These are phyloP conservation scores for Tuta absoluta DNA, from an alignment of 2,888 invertebrate species.

Conservation along the genomic window DNA sequence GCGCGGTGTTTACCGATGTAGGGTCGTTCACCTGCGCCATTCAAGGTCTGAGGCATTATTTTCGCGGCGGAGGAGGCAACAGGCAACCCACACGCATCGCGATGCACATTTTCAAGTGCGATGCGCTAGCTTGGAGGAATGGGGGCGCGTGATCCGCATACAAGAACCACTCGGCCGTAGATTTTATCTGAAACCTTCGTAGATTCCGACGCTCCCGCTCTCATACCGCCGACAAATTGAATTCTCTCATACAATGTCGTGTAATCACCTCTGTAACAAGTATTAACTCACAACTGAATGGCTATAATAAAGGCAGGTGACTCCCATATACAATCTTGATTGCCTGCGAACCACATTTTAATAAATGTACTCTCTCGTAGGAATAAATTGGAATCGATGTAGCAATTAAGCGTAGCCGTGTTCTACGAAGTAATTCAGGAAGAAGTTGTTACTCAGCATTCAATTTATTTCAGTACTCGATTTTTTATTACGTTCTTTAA, in stretches of 20 bases:
- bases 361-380: constrained; percentile 22
- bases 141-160: constrained; percentile 75
- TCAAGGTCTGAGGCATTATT: constrained; percentile 68
- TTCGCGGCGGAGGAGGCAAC: constrained; percentile 60
- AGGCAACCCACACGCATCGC: constrained; percentile 62
- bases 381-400: constrained; percentile 32
- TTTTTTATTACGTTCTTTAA: constrained; percentile 1
- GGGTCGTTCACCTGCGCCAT: constrained; percentile 69
- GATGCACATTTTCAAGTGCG: constrained; percentile 71
- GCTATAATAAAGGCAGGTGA: constrained; percentile 40
- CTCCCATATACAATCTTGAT: constrained; percentile 30
- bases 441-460: constrained; percentile 33
- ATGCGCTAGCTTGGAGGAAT: constrained; percentile 74
- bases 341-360: constrained; percentile 27
- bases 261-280: constrained; percentile 55
- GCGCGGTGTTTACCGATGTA: constrained; percentile 58
- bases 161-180: constrained; percentile 60
- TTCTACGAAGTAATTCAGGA: constrained; percentile 36
- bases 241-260: constrained; percentile 54
- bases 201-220: constrained; percentile 54
- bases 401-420: constrained; percentile 34
- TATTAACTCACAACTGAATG: constrained; percentile 43
- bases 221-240: constrained; percentile 65
- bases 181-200: constrained; percentile 63
- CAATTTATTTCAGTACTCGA: constrained; percentile 39